These are phyloP conservation scores for Platysternon megacephalum DNA, from an alignment of 2,113 vertebrate species.

Conservation along the genomic window DNA sequence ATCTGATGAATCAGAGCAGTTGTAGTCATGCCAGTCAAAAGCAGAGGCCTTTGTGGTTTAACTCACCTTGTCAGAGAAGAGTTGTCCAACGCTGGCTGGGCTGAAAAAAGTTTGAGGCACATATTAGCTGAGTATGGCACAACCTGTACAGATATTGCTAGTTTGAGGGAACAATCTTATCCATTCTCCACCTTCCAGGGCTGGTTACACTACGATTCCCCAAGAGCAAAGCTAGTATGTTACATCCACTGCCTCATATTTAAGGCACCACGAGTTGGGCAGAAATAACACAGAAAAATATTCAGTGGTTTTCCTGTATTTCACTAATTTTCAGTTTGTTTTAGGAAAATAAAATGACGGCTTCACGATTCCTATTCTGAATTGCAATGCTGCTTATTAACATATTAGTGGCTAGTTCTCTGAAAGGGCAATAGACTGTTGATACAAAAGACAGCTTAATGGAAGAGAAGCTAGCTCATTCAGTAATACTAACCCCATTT, in stretches of 20 bases:
- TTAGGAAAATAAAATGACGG: neutral
- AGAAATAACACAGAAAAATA: neutral
- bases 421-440: neutral
- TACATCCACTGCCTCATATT: neutral
- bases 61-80: slow-evolving; percentile 47
- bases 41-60: neutral
- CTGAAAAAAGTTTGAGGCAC: slow-evolving; percentile 16
- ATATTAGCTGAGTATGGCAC: neutral
- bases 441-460: neutral
- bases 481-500: neutral
- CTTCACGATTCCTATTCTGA: neutral
- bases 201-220: neutral
- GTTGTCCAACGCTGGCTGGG: neutral
- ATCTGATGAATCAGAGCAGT: neutral
- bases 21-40: neutral
- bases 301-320: neutral
- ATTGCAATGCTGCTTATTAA: neutral
- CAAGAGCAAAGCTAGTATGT: neutral
- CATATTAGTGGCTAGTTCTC: neutral
- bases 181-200: neutral
- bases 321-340: neutral
- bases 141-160: neutral
- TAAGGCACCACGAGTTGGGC: neutral
- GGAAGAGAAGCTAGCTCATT: neutral
- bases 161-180: neutral